These are phyloP conservation scores for Channa argus DNA, from an alignment of 2,113 vertebrate genomes.

Conservation along the genomic window DNA sequence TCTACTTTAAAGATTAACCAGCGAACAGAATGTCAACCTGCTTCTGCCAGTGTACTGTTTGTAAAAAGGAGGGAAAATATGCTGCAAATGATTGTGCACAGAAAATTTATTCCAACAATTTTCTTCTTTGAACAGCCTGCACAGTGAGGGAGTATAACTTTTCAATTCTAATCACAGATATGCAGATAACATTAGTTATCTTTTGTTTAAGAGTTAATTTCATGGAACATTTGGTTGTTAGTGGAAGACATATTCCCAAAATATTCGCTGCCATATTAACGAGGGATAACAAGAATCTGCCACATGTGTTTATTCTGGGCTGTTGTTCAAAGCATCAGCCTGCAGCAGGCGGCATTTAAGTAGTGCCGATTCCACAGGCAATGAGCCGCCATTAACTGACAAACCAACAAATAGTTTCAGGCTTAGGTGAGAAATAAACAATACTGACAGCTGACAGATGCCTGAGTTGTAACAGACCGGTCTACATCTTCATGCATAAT, in stretches of 20 bases:
- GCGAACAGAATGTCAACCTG: constrained; percentile 66
- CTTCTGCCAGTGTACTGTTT: constrained; percentile 41
- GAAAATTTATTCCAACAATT: constrained; percentile 31
- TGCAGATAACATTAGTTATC: constrained; percentile 52
- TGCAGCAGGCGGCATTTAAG: constrained; percentile 60
- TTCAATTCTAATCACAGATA: constrained; percentile 36
- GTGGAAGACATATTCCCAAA: constrained; percentile 45
- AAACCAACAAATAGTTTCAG: constrained; percentile 71
- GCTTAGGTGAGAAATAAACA: constrained; percentile 75
- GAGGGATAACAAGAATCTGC: constrained; percentile 53
- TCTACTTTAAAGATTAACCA: constrained; percentile 67
- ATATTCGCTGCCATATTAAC: constrained; percentile 44
- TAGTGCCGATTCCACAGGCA: constrained; percentile 36
- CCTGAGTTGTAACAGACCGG: constrained; percentile 42
- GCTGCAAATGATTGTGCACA: constrained; percentile 8
- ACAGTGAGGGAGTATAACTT: background rate
- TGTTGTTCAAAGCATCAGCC: constrained; percentile 61
- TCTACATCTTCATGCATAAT: constrained; percentile 68
- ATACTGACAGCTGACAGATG: constrained; percentile 78
- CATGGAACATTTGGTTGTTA: constrained; percentile 63
- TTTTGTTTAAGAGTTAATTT: constrained; percentile 71
- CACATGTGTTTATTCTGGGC: constrained; percentile 54
- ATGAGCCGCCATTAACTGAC: constrained; percentile 61
- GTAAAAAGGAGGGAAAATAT: background rate
- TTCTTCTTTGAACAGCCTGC: constrained; percentile 50